Evolutionary conservation across 1,140 invertebrate genomes (phyloP).

Genomic region (Colletes gigas): DNA sequence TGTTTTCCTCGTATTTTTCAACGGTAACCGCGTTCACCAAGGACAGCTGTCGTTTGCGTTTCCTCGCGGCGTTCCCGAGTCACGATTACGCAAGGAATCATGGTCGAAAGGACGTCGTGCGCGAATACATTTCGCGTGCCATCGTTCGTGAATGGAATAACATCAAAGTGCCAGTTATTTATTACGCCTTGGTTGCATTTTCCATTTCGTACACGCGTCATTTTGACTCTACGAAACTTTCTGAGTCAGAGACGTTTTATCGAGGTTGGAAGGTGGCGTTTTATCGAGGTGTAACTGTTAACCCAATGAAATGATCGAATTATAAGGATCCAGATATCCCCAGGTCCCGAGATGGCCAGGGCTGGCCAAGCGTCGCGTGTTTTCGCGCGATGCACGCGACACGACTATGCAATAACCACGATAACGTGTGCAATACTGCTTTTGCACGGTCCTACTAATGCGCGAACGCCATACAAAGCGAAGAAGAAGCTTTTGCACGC

Average conservation of each 20-base stretch:
- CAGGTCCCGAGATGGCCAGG: not conserved
- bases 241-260: too few species aligned
- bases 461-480: not conserved
- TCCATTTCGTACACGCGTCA: too few species aligned
- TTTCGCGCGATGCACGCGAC: constrained; percentile 25
- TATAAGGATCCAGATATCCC: not conserved
- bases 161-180: too few species aligned
- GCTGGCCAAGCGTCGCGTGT: not conserved
- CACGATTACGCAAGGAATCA: not conserved
- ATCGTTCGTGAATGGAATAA: not conserved
- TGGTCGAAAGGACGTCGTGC: not conserved
- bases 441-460: not conserved
- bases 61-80: not conserved
- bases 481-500: not conserved
- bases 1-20: not conserved
- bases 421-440: constrained; percentile 10
- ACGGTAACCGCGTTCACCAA: not conserved
- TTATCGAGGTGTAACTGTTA: too few species aligned
- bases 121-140: not conserved
- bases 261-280: too few species aligned
- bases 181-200: too few species aligned
- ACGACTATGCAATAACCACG: not conserved
- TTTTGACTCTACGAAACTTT: too few species aligned
- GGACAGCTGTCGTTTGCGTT: not conserved
- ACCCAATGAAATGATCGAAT: not conserved